phyloP scores from a whole-genome alignment of 2,797 vertebrate genomes.

The Brachyalestes nurse region DNA sequence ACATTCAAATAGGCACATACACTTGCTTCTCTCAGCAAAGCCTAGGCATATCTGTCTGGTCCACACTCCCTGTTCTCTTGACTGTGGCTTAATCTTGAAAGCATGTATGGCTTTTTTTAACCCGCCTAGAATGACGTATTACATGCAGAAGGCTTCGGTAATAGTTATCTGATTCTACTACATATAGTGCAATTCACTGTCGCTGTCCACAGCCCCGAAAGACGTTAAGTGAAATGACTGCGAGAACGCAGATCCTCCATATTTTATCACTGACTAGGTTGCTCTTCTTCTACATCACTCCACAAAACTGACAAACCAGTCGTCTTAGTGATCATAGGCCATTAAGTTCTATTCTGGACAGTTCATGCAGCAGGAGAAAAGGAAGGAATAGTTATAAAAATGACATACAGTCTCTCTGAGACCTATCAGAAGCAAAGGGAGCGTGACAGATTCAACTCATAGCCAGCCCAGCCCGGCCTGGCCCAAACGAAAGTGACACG shows the following conservation, averaged over 20 bases:
- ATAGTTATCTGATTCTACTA: conserved; percentile 21
- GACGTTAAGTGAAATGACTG: conserved; percentile 18
- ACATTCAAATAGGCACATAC: conserved; percentile 42
- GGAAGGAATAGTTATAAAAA: conserved; percentile 33
- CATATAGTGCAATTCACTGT: conserved; percentile 9
- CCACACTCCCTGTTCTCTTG: conserved; percentile 22
- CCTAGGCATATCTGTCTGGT: neutral
- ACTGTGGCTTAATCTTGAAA: conserved; percentile 47
- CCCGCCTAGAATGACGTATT: conserved; percentile 12
- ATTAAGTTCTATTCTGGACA: conserved; percentile 35
- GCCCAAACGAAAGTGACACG: conserved; percentile 7
- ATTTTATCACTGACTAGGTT: conserved; percentile 8
- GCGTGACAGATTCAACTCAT: conserved; percentile 37
- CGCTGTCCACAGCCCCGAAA: neutral
- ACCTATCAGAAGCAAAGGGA: conserved; percentile 33
- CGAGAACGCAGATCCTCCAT: conserved; percentile 10
- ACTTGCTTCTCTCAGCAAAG: conserved; percentile 23
- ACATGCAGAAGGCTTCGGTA: conserved; percentile 16
- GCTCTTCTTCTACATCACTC: neutral
- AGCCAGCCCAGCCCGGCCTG: conserved; percentile 11
- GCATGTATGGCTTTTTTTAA: conserved; percentile 39
- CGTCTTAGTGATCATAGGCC: conserved; percentile 33
- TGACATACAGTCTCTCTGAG: conserved; percentile 26
- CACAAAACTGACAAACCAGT: neutral
- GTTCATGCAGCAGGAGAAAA: conserved; percentile 15